Evolutionary conservation across 2,797 vertebrate species (phyloP).

Genomic region (Acipenser ruthenus): DNA sequence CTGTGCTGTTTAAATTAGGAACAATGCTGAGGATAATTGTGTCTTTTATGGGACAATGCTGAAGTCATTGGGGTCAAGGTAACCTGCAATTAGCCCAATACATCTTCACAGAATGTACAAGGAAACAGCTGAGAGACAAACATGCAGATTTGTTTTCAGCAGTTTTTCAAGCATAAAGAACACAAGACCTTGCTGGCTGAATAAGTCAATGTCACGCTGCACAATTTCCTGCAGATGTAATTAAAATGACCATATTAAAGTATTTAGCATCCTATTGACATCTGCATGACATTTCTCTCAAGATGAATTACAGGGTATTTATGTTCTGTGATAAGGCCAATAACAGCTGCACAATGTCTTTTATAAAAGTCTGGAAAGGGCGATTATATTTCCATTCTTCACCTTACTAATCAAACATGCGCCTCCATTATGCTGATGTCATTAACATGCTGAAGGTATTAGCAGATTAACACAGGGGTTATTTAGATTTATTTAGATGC

Average conservation of each 20-base stretch:
- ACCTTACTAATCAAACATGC: not conserved
- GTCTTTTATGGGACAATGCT: not conserved
- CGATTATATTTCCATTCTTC: not conserved
- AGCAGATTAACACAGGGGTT: not conserved
- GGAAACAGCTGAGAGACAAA: not conserved
- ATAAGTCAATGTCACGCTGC: constrained; percentile 6
- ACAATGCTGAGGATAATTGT: not conserved
- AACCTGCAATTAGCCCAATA: not conserved
- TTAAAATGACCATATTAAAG: constrained; percentile 4
- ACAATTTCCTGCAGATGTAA: constrained; percentile 2
- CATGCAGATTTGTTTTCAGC: not conserved
- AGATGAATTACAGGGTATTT: constrained; percentile 1
- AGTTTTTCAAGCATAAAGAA: not conserved
- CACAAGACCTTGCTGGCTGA: not conserved
- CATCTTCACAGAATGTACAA: not conserved
- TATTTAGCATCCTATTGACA: constrained; percentile 6
- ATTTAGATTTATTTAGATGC: not conserved
- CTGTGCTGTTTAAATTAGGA: too few relatives aligned
- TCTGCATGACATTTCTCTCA: not conserved
- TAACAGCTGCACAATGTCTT: not conserved
- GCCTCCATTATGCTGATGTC: not conserved
- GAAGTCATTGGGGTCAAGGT: not conserved
- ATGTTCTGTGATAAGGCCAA: constrained; percentile 4
- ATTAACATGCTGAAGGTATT: not conserved
- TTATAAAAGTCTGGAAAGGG: not conserved